Evolutionary conservation across 2,113 vertebrate species (phyloP), one percentile per base, ranked within the genome.

Genomic region (Hippocampus comes): DNA sequence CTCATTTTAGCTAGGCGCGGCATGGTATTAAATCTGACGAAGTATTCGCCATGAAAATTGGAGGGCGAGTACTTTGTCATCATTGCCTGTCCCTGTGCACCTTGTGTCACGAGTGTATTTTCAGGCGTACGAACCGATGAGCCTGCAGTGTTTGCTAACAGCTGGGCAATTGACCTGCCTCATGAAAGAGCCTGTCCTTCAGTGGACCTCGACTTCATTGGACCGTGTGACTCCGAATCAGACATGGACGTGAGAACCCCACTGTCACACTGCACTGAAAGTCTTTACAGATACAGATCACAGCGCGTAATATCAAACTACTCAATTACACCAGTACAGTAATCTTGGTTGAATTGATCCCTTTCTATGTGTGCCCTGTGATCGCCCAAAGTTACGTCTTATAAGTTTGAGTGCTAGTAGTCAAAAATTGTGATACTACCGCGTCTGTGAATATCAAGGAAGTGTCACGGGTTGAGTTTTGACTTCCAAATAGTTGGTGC

Each of bases 61-160:
- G 18, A 20, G 18, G 5, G 18, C 7, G 17, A 51, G 9, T n/a
- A 2, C 53, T 9, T 56, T 23, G 9, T 56, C 53, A 11, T 55
- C 53, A 55, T 9, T 9, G 21, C 53, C 3, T 68, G 8, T 63
- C 57, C 8, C 6, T 55, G 15, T 27, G 27, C 73, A 34, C 6
- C 61, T 9, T 30, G 9, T 38, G 23, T 66, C 7, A 8, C 41
- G 2, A 64, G 78, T 79, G 53, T 80, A 57, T 72, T 38, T 78
- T 63, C 38, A 94, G 93, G 89, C 46, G 75, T 91, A 75, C 87
- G 70, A 49, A 96, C 94, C 68, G 95, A 96, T 79, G 95, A 98
- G 59, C 91, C 95, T 71, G 94, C 94, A 66, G 84, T 92, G 80
- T 98, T 98, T 94, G 96, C 92, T 67, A 98, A 98, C 89, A 98